These are phyloP conservation scores for Istiophorus platypterus DNA, from an alignment of 2,113 vertebrate species.

Conservation along the genomic window DNA sequence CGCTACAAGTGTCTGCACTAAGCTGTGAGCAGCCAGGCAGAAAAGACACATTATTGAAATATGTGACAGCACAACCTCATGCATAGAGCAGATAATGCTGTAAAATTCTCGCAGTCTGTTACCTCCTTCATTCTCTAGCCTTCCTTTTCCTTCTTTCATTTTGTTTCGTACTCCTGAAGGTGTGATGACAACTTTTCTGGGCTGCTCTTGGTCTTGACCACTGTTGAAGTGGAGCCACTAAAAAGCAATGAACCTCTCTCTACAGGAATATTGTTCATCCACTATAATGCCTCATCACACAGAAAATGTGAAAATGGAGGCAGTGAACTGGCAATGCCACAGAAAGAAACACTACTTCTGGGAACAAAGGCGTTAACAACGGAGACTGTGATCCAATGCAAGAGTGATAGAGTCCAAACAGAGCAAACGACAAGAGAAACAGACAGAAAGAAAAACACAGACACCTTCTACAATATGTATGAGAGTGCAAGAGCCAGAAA, in stretches of 20 bases:
- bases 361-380: slow-evolving; percentile 63
- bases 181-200: slow-evolving; percentile 54
- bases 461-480: slow-evolving; percentile 50
- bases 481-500: slow-evolving; percentile 25
- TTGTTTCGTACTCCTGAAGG: slow-evolving; percentile 14
- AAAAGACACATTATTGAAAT: slow-evolving; percentile 78
- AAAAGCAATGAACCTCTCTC: slow-evolving; percentile 46
- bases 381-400: slow-evolving; percentile 38
- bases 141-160: neutral
- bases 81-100: slow-evolving; percentile 69
- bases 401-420: slow-evolving; percentile 42
- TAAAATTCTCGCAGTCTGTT: slow-evolving; percentile 47
- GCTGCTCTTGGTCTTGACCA: slow-evolving; percentile 58
- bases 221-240: slow-evolving; percentile 61
- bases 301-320: slow-evolving; percentile 61
- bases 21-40: slow-evolving; percentile 67
- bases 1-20: slow-evolving; percentile 73
- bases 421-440: slow-evolving; percentile 18
- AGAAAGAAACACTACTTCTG: slow-evolving; percentile 61
- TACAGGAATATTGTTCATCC: slow-evolving; percentile 65
- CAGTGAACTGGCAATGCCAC: slow-evolving; percentile 64
- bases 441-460: slow-evolving; percentile 37
- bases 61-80: slow-evolving; percentile 69
- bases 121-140: slow-evolving; percentile 2
- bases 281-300: slow-evolving; percentile 67